These are phyloP conservation scores for Diploscapter pachys DNA, from an alignment of 1,140 invertebrate genomes.

Conservation along the genomic window DNA sequence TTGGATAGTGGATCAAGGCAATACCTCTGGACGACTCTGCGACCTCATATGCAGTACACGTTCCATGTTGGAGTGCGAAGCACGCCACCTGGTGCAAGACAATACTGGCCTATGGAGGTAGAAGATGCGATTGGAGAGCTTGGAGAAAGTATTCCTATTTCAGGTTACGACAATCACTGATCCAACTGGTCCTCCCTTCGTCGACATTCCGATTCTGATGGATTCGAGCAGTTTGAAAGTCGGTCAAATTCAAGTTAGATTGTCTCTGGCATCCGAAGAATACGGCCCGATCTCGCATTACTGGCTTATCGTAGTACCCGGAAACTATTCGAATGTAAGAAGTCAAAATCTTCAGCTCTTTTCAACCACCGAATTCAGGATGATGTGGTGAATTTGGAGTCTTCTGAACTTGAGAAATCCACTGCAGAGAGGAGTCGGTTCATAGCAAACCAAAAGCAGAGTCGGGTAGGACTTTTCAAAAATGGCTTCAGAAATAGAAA, in stretches of 20 bases:
- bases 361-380: constrained; percentile 33
- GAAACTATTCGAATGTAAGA: constrained; percentile 69
- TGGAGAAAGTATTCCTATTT: neutral
- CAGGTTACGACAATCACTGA: constrained; percentile 43
- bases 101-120: constrained; percentile 53
- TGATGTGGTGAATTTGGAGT: constrained; percentile 36
- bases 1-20: constrained; percentile 6
- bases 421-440: constrained; percentile 15
- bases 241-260: constrained; percentile 71
- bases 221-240: constrained; percentile 45
- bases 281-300: constrained; percentile 98
- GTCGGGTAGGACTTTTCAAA: neutral
- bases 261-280: constrained; percentile 75
- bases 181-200: constrained; percentile 54
- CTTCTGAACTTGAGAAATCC: constrained; percentile 9
- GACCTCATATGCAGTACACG: constrained; percentile 55
- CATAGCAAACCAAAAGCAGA: too few relatives aligned
- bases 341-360: neutral
- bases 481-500: constrained; percentile 13
- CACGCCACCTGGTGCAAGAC: constrained; percentile 38
- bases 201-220: constrained; percentile 50
- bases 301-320: constrained; percentile 88
- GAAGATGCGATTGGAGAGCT: constrained; percentile 14
- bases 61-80: constrained; percentile 52
- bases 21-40: constrained; percentile 42